Evolutionary conservation across 2,797 vertebrate genomes (phyloP), one percentile per base, ranked within the genome.

Genomic region (Lophius americanus): DNA sequence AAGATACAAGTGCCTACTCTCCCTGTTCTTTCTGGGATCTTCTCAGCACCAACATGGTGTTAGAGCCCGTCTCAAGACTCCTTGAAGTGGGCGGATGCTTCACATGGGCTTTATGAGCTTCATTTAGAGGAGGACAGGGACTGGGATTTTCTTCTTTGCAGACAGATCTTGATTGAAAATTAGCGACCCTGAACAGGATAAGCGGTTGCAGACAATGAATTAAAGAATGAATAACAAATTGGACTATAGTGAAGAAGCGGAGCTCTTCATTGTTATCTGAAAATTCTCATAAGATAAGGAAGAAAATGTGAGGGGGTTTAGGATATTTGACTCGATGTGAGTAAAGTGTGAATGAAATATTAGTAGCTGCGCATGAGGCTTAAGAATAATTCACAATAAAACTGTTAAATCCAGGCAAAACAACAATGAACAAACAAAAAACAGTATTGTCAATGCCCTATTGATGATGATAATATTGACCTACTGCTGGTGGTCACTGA

Each of bases 51-150:
- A 79, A 67, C n/a, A 44, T 80, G 62, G 84, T 77, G 62, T 76
- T 78, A 86, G 79, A 85, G 55, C 68, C 61, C 51, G 84, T 89
- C 86, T 89, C 85, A 70, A 77, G 81, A 78, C 80, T 87, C 76
- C 72, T 84, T 48, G 57, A 77, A 76, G 88, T 91, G 86, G 87
- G 89, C 47, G 88, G 85, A 86, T 86, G 80, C 85, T 81, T 91
- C 87, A 91, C 89, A 90, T 84, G 73, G 69, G 76, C 78, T 90
- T 90, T 87, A 89, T 89, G 81, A 84, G 84, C 79, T 85, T 90
- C 81, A 83, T 90, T 83, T 78, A 82, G 80, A 87, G 90, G 84
- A 89, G 86, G 84, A 81, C 57, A 76, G 60, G 69, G 69, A 83
- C 76, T 12, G 54, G 73, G 82, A 78, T 82, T 81, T 84, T 84